Evolutionary conservation across 2,113 vertebrate genomes (phyloP).

Genomic region (Brachyhypopomus occidentalis): DNA sequence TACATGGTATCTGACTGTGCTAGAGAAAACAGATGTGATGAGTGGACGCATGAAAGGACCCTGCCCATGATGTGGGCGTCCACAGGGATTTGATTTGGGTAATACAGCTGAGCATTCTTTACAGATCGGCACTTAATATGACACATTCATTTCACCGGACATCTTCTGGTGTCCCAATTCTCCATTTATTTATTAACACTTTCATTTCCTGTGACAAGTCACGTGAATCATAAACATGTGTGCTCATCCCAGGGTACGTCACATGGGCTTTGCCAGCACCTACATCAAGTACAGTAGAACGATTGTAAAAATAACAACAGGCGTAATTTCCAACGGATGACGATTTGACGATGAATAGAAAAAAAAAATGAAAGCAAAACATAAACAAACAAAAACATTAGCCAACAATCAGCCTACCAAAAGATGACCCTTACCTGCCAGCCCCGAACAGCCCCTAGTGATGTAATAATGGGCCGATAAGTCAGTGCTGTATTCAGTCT

Average conservation of each 20-base stretch:
- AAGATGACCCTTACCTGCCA: not conserved
- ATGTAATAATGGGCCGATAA: not conserved
- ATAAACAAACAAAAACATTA: not conserved
- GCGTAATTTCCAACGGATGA: not conserved
- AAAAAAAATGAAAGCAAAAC: conserved; percentile 18
- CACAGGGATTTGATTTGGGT: conserved; percentile 18
- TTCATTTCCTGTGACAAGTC: not conserved
- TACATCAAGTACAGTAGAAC: conserved; percentile 20
- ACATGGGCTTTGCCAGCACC: conserved; percentile 1
- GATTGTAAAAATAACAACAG: conserved; percentile 30
- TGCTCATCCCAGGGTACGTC: not conserved
- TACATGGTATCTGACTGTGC: not conserved
- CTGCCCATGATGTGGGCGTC: not conserved
- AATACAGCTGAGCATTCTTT: not conserved
- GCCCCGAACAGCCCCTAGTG: not conserved
- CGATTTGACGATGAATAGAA: conserved; percentile 8
- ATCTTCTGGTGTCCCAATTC: conserved; percentile 1
- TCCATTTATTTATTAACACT: conserved; percentile 2
- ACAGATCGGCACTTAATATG: not conserved
- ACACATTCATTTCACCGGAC: not conserved
- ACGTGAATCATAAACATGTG: not conserved
- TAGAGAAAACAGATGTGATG: too few species aligned
- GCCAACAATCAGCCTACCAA: not conserved
- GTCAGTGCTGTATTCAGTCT: not conserved
- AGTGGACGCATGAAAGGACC: not conserved